Conservation (phyloP, 2,113 vertebrate species). For the Aegithalos caudatus region DNA sequence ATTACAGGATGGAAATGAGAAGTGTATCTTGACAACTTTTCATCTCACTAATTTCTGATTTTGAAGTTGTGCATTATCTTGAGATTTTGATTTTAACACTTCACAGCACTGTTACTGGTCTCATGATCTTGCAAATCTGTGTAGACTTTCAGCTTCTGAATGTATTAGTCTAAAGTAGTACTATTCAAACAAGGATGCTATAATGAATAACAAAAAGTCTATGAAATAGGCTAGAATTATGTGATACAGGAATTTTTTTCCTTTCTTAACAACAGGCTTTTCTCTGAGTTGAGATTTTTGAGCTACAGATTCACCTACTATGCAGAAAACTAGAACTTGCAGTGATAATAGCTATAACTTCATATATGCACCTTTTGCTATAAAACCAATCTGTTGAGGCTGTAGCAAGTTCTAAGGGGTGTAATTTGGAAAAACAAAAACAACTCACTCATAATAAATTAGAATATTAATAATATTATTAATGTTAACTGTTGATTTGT, state of each 20-base stretch:
- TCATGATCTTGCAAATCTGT: neutral
- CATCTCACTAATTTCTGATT: neutral
- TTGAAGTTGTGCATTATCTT: neutral
- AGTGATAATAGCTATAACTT: neutral
- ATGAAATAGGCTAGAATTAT: neutral
- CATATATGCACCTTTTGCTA: neutral
- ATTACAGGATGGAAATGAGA: neutral
- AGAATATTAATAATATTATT: neutral
- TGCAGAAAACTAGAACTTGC: neutral
- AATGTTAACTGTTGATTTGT: neutral
- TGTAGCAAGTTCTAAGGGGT: neutral
- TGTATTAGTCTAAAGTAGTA: neutral
- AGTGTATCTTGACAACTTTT: neutral
- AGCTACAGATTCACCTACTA: neutral
- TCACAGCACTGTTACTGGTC: neutral
- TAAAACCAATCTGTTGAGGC: neutral
- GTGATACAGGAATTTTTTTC: neutral
- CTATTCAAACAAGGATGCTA: neutral
- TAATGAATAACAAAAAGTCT: neutral
- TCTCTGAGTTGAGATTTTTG: neutral
- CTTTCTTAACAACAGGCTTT: neutral
- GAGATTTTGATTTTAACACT: neutral
- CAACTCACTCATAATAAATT: neutral
- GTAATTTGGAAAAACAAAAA: neutral
- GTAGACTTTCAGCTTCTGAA: neutral